phyloP scores from a whole-genome alignment of 1,140 invertebrate species.

The Papilio polytes region DNA sequence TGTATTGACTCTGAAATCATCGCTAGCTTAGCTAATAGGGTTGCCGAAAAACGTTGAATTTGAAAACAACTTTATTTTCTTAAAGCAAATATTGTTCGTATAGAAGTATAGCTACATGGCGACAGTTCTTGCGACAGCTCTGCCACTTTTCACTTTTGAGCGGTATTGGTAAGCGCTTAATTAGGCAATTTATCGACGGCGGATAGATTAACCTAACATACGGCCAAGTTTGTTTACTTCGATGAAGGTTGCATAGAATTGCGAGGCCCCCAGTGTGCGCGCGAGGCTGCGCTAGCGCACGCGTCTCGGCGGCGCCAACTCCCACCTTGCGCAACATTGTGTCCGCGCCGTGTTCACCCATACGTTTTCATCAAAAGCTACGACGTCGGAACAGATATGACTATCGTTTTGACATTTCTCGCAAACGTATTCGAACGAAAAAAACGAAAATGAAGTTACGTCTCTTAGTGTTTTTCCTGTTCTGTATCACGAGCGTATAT shows the following conservation, averaged over 20 bases:
- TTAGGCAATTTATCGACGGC: conserved; percentile 25
- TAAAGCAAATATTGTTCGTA: background rate
- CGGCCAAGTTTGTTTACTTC: conserved; percentile 77
- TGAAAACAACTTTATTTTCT: background rate
- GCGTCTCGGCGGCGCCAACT: conserved; percentile 79
- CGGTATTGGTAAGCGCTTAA: conserved; percentile 19
- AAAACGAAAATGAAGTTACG: conserved; percentile 74
- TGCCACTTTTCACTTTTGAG: background rate
- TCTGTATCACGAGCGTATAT: conserved; percentile 64
- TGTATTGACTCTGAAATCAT: background rate
- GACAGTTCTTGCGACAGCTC: background rate
- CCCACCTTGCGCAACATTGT: conserved; percentile 70
- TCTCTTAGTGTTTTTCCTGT: conserved; percentile 71
- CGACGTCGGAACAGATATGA: conserved; percentile 61
- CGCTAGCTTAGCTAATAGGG: background rate
- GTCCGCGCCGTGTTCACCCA: conserved; percentile 64
- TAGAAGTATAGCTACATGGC: background rate
- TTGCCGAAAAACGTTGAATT: background rate
- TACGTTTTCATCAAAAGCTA: conserved; percentile 63
- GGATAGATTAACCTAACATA: conserved; percentile 66
- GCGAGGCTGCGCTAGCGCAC: conserved; percentile 78
- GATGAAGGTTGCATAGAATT: conserved; percentile 80
- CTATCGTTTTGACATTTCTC: conserved; percentile 47
- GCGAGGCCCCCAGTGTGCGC: conserved; percentile 79
- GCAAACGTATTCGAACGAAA: conserved; percentile 50